Evolutionary conservation across 2,113 vertebrate genomes (phyloP).

Genomic region (Notothenia rossii): DNA sequence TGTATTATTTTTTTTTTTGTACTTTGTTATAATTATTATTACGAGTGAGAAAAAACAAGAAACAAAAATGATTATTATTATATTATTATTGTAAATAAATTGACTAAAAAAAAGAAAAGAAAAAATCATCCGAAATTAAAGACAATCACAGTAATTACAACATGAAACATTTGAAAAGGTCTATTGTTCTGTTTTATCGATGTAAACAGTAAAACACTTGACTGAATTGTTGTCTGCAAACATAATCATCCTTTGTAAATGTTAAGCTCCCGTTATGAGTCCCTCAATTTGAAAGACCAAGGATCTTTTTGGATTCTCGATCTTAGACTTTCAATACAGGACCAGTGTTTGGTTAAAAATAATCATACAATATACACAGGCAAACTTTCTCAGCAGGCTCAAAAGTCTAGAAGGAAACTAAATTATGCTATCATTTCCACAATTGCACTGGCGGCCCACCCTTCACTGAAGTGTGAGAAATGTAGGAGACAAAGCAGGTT

Average conservation of each 20-base stretch:
- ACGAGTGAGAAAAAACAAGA: no score
- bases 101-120: no score
- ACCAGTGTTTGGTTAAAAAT: neutral
- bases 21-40: no score
- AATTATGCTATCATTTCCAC: slow-evolving; percentile 15
- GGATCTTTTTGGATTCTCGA: neutral
- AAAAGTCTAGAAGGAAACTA: neutral
- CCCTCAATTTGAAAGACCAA: neutral
- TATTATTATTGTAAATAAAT: no score
- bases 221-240: neutral
- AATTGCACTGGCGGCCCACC: slow-evolving; percentile 2
- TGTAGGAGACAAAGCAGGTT: slow-evolving; percentile 11
- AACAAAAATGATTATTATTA: no score
- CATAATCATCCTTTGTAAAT: neutral
- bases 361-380: neutral
- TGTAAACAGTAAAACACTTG: neutral
- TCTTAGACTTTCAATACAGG: slow-evolving; percentile 1
- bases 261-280: neutral
- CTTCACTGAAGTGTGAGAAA: slow-evolving; percentile 4
- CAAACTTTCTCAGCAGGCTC: neutral
- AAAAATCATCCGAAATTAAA: neutral
- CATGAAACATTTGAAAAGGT: neutral
- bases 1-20: no score
- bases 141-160: neutral
- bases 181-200: neutral